A percentile compares a stretch with the other conserved stretches of the same genome.
Conservation (phyloP, 2,888 invertebrate genomes). For the Leptinotarsa peninsularis region DNA sequence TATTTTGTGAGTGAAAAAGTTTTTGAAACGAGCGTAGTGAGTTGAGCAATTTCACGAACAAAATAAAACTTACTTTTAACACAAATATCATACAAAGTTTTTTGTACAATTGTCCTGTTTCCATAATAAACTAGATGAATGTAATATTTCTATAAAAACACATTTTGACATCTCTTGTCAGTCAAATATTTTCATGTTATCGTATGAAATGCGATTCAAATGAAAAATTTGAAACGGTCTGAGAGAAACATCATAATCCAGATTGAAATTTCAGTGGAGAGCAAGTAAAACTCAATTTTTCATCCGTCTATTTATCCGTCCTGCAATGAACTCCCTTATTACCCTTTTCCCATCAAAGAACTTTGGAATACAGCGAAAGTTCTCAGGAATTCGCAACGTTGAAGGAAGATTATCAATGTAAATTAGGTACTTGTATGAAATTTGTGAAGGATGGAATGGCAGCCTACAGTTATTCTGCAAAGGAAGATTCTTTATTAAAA, state of each 20-base stretch:
- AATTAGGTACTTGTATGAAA: conserved; percentile 14
- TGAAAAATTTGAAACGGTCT: neutral
- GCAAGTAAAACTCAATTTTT: neutral
- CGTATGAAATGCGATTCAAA: too few species aligned
- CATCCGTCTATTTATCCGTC: neutral
- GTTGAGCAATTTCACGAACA: too few species aligned
- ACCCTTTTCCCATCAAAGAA: conserved; percentile 17
- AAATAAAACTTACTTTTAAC: too few species aligned
- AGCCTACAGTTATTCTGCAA: neutral
- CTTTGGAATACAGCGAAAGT: conserved; percentile 8
- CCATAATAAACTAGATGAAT: too few species aligned
- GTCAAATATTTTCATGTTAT: too few species aligned
- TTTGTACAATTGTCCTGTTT: too few species aligned
- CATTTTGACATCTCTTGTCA: too few species aligned
- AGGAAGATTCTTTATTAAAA: neutral
- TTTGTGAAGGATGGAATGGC: neutral
- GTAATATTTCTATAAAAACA: too few species aligned
- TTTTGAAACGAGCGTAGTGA: too few species aligned
- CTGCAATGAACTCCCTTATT: conserved; percentile 1
- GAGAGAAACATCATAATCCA: neutral
- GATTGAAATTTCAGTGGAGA: neutral
- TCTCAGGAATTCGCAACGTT: neutral
- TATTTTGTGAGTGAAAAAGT: too few species aligned
- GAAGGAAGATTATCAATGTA: conserved; percentile 12
- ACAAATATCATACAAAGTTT: too few species aligned